These are phyloP conservation scores for Notodonta dromedarius DNA, from an alignment of 2,888 invertebrate genomes.

Conservation along the genomic window DNA sequence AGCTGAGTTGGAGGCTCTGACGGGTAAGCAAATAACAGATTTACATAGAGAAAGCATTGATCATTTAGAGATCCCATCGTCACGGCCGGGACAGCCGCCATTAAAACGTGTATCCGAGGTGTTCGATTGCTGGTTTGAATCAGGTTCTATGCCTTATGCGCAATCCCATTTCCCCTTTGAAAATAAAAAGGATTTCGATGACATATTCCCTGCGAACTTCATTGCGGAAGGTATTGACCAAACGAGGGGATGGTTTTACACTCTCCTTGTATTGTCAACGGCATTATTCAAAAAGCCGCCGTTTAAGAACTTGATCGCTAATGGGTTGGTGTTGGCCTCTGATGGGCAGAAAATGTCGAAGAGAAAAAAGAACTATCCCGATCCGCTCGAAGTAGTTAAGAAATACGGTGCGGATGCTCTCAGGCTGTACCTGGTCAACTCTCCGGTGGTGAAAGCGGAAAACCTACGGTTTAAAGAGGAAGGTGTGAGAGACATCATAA, in stretches of 20 bases:
- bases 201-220: slow-evolving; percentile 98
- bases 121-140: slow-evolving; percentile 99
- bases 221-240: slow-evolving; percentile 99
- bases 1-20: slow-evolving; percentile 92
- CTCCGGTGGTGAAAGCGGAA: slow-evolving; percentile 98
- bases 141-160: slow-evolving; percentile 99
- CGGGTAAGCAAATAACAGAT: slow-evolving; percentile 93
- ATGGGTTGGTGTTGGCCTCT: slow-evolving; percentile 97
- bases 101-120: slow-evolving; percentile 95
- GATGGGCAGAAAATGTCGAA: slow-evolving; percentile 99
- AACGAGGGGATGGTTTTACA: slow-evolving; percentile 99
- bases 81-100: slow-evolving; percentile 91
- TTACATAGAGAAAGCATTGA: slow-evolving; percentile 98
- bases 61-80: slow-evolving; percentile 95
- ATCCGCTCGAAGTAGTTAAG: slow-evolving; percentile 94
- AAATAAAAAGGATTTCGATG: slow-evolving; percentile 93
- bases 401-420: slow-evolving; percentile 99
- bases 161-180: slow-evolving; percentile 99
- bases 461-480: slow-evolving; percentile 98
- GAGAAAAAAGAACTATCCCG: slow-evolving; percentile 99
- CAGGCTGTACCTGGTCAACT: slow-evolving; percentile 97
- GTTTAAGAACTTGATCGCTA: slow-evolving; percentile 98
- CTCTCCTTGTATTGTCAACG: slow-evolving; percentile 97
- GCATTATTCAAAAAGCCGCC: slow-evolving; percentile 98
- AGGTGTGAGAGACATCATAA: slow-evolving; percentile 97